Conservation (phyloP, 1,140 invertebrate species). For the Solenopsis invicta region DNA sequence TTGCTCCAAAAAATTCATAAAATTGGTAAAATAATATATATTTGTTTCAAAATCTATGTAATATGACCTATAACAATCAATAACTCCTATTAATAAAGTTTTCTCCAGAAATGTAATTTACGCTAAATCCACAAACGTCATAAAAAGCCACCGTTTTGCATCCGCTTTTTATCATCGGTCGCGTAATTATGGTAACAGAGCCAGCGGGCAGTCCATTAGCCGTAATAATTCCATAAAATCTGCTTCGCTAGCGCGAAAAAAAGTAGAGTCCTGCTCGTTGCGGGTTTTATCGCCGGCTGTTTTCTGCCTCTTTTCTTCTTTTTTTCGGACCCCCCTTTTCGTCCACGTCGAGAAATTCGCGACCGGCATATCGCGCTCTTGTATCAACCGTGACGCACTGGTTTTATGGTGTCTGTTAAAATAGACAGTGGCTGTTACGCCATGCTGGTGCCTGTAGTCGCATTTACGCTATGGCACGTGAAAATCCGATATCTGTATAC, state of each 20-base stretch:
- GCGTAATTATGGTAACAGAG: constrained; percentile 71
- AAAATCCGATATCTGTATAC: constrained; percentile 26
- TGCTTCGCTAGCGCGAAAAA: constrained; percentile 48
- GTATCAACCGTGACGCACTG: background rate
- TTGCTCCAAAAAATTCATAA: background rate
- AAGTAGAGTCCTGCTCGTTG: constrained; percentile 55
- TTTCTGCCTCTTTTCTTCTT: constrained; percentile 12
- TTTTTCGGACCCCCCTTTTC: constrained; percentile 15
- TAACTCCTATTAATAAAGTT: constrained; percentile 21
- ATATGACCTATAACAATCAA: background rate
- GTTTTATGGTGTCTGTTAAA: constrained; percentile 62
- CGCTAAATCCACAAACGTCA: constrained; percentile 35
- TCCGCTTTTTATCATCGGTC: constrained; percentile 68
- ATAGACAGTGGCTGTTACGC: constrained; percentile 33
- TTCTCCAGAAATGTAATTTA: constrained; percentile 21
- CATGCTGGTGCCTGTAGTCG: constrained; percentile 3
- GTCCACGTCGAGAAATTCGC: constrained; percentile 69
- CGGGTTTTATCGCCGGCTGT: constrained; percentile 67
- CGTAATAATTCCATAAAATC: constrained; percentile 77
- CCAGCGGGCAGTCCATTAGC: constrained; percentile 72
- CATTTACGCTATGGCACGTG: constrained; percentile 40
- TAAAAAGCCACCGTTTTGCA: constrained; percentile 56
- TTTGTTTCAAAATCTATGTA: background rate
- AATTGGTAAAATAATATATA: background rate
- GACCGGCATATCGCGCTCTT: constrained; percentile 11